Conservation (phyloP, 2,113 vertebrate genomes). For the Pandion haliaetus region DNA sequence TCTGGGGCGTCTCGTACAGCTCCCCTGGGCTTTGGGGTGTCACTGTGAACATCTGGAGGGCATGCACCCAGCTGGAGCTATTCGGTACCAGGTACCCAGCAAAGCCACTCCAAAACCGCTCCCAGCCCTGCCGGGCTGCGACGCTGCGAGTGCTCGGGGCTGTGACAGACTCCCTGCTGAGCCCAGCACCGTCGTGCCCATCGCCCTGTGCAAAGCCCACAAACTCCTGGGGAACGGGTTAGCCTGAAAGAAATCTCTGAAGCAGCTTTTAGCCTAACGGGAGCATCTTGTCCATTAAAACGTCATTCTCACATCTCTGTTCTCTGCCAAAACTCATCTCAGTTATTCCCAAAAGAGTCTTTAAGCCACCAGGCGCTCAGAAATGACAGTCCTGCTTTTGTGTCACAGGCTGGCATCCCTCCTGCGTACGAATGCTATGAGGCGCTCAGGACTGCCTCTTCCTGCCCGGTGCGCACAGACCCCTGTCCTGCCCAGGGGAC, state of each 20-base stretch:
- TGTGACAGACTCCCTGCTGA: not conserved
- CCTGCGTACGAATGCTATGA: fast-evolving
- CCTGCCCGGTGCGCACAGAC: fast-evolving
- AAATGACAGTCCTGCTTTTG: not conserved
- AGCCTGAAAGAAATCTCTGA: not conserved
- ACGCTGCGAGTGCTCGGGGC: not conserved
- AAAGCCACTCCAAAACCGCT: not conserved
- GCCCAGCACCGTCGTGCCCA: not conserved
- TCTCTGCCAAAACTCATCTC: not conserved
- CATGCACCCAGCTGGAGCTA: not conserved
- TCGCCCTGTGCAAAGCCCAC: not conserved
- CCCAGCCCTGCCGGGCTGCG: not conserved
- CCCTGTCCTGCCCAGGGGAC: not conserved
- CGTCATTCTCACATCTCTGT: fast-evolving
- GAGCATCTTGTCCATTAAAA: not conserved
- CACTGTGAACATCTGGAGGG: not conserved
- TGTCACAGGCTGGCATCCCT: not conserved
- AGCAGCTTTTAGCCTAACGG: not conserved
- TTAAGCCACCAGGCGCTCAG: not conserved
- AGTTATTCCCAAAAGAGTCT: not conserved
- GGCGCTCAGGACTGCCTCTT: not conserved
- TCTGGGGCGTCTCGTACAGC: not conserved
- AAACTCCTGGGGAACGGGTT: not conserved
- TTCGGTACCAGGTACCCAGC: no score
- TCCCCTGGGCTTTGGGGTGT: not conserved